A percentile compares a stretch with the other conserved stretches of the same genome.
These are phyloP conservation scores for Nebria brevicollis DNA, from an alignment of 2,888 invertebrate species.

Conservation along the genomic window DNA sequence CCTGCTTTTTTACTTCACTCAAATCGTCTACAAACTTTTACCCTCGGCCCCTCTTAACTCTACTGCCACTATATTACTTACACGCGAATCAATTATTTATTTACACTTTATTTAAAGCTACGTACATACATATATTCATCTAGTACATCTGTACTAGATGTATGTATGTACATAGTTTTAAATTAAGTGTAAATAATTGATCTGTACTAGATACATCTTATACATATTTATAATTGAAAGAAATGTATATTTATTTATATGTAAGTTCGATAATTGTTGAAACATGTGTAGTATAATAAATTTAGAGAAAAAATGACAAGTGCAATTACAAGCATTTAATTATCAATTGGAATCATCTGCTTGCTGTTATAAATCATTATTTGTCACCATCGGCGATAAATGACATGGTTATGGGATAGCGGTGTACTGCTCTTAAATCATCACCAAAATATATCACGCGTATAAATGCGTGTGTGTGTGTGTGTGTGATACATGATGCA, in stretches of 20 bases:
- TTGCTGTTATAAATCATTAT: background rate
- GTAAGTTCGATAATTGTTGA: no score
- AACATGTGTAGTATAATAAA: no score
- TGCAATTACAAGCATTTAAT: background rate
- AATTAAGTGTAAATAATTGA: no score
- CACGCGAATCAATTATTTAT: background rate
- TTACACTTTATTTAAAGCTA: background rate
- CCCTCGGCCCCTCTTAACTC: background rate
- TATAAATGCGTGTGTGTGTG: no score
- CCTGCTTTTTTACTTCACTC: background rate
- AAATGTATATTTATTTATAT: no score
- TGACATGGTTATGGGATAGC: background rate
- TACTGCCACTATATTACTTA: background rate
- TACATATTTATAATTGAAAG: no score
- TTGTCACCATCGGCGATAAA: background rate
- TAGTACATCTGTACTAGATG: background rate
- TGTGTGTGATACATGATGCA: no score
- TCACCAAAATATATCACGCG: background rate
- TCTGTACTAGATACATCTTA: no score
- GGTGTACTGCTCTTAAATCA: background rate
- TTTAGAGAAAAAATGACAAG: background rate
- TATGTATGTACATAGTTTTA: no score
- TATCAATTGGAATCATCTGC: background rate
- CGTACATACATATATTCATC: background rate
- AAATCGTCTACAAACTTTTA: background rate